Conservation (phyloP, 2,888 invertebrate genomes). For the Amphipoea oculea region DNA sequence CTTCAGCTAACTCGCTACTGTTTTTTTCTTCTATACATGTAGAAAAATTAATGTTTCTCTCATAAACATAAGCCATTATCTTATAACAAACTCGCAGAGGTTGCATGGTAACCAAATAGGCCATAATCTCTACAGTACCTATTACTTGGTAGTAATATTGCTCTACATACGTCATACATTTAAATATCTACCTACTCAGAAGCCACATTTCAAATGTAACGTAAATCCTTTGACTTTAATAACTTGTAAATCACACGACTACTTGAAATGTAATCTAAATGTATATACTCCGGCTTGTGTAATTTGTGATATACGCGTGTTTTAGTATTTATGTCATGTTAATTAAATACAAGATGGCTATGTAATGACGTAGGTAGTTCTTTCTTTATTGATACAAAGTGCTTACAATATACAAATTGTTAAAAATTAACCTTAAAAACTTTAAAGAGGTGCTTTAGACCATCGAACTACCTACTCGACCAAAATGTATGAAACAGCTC, state of each 20-base stretch:
- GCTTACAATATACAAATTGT: neutral
- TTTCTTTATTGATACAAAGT: neutral
- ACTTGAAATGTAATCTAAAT: slow-evolving; percentile 39
- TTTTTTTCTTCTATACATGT: too few species aligned
- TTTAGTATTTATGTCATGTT: neutral
- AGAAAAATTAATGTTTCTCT: too few species aligned
- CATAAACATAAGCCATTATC: too few species aligned
- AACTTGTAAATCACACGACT: slow-evolving; percentile 23
- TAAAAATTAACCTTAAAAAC: too few species aligned
- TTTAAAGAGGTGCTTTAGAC: too few species aligned
- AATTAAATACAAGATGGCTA: neutral
- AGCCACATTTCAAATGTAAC: slow-evolving; percentile 30
- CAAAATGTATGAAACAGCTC: too few species aligned
- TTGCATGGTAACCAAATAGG: neutral
- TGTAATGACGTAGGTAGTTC: neutral
- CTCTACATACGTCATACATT: slow-evolving; percentile 8
- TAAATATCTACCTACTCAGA: neutral
- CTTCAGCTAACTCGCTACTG: too few species aligned
- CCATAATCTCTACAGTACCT: neutral
- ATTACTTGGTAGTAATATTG: slow-evolving; percentile 10
- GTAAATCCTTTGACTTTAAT: slow-evolving; percentile 21
- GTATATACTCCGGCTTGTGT: slow-evolving; percentile 2
- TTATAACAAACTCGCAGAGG: neutral
- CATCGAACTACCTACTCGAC: too few species aligned
- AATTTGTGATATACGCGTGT: slow-evolving; percentile 6